These are phyloP conservation scores for Neelides sp. DNA, from an alignment of 1,140 invertebrate genomes.

Conservation along the genomic window DNA sequence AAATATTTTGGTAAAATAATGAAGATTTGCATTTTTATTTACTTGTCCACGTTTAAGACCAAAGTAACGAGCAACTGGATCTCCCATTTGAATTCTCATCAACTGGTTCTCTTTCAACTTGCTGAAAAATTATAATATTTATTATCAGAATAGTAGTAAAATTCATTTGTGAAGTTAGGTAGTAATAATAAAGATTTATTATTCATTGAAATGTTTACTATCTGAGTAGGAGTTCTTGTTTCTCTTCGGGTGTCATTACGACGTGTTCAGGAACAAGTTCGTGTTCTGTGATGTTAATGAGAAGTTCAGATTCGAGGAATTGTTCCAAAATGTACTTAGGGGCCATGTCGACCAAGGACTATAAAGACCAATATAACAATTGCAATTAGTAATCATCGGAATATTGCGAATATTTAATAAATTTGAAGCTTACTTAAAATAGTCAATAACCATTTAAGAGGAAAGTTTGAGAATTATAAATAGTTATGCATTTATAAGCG, in stretches of 20 bases:
- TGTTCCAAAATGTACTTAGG: conserved; percentile 98
- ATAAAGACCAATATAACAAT: too few species aligned
- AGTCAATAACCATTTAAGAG: background rate
- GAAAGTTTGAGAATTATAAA: too few species aligned
- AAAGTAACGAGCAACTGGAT: conserved; percentile 96
- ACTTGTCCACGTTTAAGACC: conserved; percentile 89
- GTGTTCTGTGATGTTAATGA: conserved; percentile 99
- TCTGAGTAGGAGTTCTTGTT: conserved; percentile 80
- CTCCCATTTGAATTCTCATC: conserved; percentile 95
- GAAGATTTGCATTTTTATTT: background rate
- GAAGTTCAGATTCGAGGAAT: conserved; percentile 92
- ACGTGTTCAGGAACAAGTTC: conserved; percentile 98
- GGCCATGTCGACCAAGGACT: conserved; percentile 93
- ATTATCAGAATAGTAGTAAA: background rate
- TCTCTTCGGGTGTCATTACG: conserved; percentile 94
- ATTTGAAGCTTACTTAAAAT: too few species aligned
- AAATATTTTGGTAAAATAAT: too few species aligned
- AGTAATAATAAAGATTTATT: too few species aligned
- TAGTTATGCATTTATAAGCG: too few species aligned
- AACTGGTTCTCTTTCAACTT: conserved; percentile 98
- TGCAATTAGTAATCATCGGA: too few species aligned
- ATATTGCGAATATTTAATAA: too few species aligned
- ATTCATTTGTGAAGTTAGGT: too few species aligned
- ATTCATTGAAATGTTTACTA: conserved; percentile 77
- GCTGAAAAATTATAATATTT: conserved; percentile 37